Percentiles rank a stretch among this genome's conserved stretches.
phyloP scores from a whole-genome alignment of 2,113 vertebrate genomes.

The Pheucticus melanocephalus region DNA sequence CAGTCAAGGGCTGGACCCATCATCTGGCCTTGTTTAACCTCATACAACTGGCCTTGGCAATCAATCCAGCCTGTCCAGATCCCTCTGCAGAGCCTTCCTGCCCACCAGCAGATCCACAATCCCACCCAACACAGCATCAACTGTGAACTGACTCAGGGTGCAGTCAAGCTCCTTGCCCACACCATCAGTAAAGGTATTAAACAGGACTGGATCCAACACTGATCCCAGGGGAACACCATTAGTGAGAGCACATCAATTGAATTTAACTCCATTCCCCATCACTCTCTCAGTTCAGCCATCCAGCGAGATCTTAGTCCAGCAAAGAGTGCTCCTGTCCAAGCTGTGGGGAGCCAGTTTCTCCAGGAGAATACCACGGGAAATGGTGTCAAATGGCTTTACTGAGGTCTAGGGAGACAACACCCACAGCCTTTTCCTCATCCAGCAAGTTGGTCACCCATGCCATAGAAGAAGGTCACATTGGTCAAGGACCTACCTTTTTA shows the following conservation, averaged over 20 bases:
- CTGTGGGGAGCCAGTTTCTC: background rate
- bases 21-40: background rate
- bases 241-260: accelerated
- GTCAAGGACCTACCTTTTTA: background rate
- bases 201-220: too few relatives aligned
- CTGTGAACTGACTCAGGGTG: background rate
- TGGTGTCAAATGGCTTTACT: background rate
- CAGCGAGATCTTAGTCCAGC: background rate
- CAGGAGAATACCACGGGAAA: background rate
- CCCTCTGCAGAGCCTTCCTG: background rate
- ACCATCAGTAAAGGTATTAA: background rate
- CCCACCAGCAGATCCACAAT: background rate
- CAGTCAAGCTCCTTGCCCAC: accelerated
- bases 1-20: accelerated
- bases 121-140: too few relatives aligned
- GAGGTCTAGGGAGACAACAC: background rate
- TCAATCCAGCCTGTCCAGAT: background rate
- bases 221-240: background rate
- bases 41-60: accelerated
- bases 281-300: background rate
- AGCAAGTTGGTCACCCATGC: background rate
- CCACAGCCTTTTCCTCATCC: background rate
- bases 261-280: background rate
- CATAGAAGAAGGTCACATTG: background rate
- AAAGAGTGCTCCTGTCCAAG: background rate